Base-by-base conservation (phyloP, 2,888 invertebrate species). In the Drosophila infuscata region DNA sequence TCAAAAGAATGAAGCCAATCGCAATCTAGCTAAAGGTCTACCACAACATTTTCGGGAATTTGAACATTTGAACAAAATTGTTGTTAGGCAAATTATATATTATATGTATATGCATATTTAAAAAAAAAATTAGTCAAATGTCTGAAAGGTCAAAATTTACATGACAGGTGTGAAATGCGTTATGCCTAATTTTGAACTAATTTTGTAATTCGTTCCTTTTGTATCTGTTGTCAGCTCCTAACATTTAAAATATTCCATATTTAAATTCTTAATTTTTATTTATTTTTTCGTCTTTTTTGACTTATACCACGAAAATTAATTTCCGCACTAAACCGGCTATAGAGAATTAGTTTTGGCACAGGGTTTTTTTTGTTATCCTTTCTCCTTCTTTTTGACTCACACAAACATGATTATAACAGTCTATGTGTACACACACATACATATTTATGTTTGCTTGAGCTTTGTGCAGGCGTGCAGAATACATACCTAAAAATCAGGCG, bases 401-500 rank as follows among this genome's bases (percentile, higher is more conserved):
- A 38, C 52, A 43, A 32, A 56, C 41, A 61, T 57, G 62, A 30
- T 51, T 52, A 53, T 52, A 59, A 30, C 56, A n/a, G 48, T 15
- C 49, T 33, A 48, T 7, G 57, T 20, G 38, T 43, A 33, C 41
- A 43, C 29, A 29, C 12, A n/a, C 25, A 48, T 15, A 15, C 0
- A 49, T 12, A 11, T 53, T 60, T 61, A 52, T 70, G 36, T 60
- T 63, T 68, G 25, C 46, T 43, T 59, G 48, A 64, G 62, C 74
- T 71, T 76, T 57, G 5, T 38, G 54, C 41, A 33, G 61, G 60
- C 70, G 51, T 57, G 54, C 61, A 57, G 65, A 76, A 69, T 91
- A 91, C 91, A 91, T 91, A 91, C 91, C 91, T 85, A 83, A 79
- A 88, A 84, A 91, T 90, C 91, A 91, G 91, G 91, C 91, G 92